These are phyloP conservation scores for Neomonachus schauinslandi DNA, from an alignment of 2,113 vertebrate genomes.

Conservation along the genomic window DNA sequence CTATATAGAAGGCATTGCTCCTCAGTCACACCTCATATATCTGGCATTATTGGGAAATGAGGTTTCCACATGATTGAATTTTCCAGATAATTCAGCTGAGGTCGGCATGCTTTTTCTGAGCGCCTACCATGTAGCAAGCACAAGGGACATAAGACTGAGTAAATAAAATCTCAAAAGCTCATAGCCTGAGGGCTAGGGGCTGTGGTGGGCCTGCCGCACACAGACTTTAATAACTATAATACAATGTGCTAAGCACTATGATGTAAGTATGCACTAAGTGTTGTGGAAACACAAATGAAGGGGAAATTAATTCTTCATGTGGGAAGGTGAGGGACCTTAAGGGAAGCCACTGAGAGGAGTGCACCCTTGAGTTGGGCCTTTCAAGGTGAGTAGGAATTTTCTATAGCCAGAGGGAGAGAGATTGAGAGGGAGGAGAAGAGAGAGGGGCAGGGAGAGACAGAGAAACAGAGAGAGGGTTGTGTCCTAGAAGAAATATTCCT, in stretches of 20 bases:
- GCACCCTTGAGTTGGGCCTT: not conserved
- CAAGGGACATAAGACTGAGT: slow-evolving; percentile 29
- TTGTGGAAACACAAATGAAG: slow-evolving; percentile 63
- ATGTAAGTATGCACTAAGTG: slow-evolving; percentile 65
- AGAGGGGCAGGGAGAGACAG: not conserved
- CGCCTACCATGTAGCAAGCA: slow-evolving; percentile 39
- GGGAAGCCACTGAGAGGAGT: not conserved
- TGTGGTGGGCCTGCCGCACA: slow-evolving; percentile 67
- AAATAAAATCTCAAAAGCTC: slow-evolving; percentile 61
- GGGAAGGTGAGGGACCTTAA: not conserved
- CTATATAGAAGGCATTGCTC: slow-evolving; percentile 42
- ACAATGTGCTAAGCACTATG: slow-evolving; percentile 71
- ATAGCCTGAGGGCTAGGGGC: slow-evolving; percentile 46
- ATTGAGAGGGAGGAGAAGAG: not conserved
- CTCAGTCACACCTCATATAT: slow-evolving; percentile 76
- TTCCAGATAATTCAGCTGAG: slow-evolving; percentile 76
- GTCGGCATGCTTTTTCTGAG: slow-evolving; percentile 53
- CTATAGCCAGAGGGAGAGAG: not conserved
- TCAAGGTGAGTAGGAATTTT: not conserved
- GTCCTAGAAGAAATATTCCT: not conserved
- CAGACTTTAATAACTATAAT: slow-evolving; percentile 71
- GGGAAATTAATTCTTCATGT: slow-evolving; percentile 64
- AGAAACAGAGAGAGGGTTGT: not conserved
- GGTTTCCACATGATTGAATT: slow-evolving; percentile 74
- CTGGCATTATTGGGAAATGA: slow-evolving; percentile 72